Evolutionary conservation across 1,140 invertebrate species (phyloP).

Genomic region (Bombus fervidus): DNA sequence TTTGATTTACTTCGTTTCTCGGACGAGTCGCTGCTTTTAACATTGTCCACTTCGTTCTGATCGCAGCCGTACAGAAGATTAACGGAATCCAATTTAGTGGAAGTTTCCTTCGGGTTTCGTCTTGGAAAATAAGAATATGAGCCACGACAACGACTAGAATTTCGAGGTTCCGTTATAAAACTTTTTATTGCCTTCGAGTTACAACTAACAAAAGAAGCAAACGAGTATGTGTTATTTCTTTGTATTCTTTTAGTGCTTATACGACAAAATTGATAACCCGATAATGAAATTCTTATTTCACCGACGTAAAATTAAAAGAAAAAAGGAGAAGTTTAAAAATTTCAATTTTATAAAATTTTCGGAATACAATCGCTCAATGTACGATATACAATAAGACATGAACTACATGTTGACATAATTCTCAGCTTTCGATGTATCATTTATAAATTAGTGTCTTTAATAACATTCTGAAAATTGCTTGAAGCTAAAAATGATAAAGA

Average conservation of each 20-base stretch:
- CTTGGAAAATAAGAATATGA: constrained; percentile 5
- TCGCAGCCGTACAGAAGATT: constrained; percentile 39
- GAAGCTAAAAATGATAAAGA: neutral
- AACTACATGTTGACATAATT: too few species aligned
- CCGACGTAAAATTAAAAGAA: neutral
- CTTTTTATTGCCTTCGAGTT: constrained; percentile 1
- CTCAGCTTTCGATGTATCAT: neutral
- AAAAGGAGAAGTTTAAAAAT: neutral
- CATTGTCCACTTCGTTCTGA: constrained; percentile 21
- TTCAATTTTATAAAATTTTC: neutral
- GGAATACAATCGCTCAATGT: too few species aligned
- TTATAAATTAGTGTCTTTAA: neutral
- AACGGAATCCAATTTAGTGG: constrained; percentile 40
- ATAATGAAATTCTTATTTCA: neutral
- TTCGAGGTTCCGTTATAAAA: constrained; percentile 5
- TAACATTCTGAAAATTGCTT: neutral
- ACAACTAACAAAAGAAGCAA: constrained; percentile 1
- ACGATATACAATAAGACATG: too few species aligned
- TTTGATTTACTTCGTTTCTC: constrained; percentile 41
- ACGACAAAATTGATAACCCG: neutral
- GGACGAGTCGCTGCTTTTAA: constrained; percentile 27
- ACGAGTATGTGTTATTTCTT: neutral
- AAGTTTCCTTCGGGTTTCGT: constrained; percentile 28
- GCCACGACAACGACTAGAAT: constrained; percentile 5
- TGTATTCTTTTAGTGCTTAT: neutral